Percentiles rank a stretch among this genome's conserved stretches.
Conservation (phyloP, 2,888 invertebrate genomes). For the Uloborus plumipes region DNA sequence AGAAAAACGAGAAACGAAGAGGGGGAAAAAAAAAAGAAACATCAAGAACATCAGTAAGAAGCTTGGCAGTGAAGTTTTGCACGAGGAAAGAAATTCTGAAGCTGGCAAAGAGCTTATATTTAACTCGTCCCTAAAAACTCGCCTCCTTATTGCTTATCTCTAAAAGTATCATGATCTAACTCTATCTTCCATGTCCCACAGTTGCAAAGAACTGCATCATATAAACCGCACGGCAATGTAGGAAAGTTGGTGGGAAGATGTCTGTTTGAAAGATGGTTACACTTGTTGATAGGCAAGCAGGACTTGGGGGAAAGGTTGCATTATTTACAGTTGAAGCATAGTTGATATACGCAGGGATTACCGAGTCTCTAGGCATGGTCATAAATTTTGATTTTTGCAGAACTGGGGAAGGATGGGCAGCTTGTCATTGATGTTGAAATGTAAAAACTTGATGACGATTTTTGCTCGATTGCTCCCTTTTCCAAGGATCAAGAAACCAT, state of each 20-base stretch:
- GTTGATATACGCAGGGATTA: slow-evolving; percentile 34
- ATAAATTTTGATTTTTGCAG: slow-evolving; percentile 57
- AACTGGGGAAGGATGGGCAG: slow-evolving; percentile 10
- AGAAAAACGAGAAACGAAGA: background rate
- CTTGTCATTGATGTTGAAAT: slow-evolving; percentile 3
- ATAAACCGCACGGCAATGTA: slow-evolving; percentile 21
- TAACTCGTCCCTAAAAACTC: slow-evolving; percentile 18
- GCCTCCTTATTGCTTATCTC: slow-evolving; percentile 26
- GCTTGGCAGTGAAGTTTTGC: slow-evolving; percentile 12
- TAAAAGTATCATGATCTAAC: background rate
- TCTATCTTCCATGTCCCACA: slow-evolving; percentile 3
- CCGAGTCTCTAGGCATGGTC: slow-evolving; percentile 18
- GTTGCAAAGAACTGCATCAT: slow-evolving; percentile 15
- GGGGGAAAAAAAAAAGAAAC: slow-evolving; percentile 12
- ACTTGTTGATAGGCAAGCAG: slow-evolving; percentile 54
- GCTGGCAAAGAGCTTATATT: slow-evolving; percentile 18
- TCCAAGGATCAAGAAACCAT: slow-evolving; percentile 51
- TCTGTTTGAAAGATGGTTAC: background rate
- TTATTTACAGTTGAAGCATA: slow-evolving; percentile 42
- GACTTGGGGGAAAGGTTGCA: slow-evolving; percentile 6
- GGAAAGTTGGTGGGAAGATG: slow-evolving; percentile 1
- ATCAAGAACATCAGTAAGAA: slow-evolving; percentile 15
- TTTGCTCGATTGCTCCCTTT: slow-evolving; percentile 6
- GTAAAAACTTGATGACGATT: slow-evolving; percentile 29
- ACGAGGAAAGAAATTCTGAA: slow-evolving; percentile 6